Base-by-base conservation (phyloP, 92 coral and sea anemone genomes). In the Zoanthus gigantus region DNA sequence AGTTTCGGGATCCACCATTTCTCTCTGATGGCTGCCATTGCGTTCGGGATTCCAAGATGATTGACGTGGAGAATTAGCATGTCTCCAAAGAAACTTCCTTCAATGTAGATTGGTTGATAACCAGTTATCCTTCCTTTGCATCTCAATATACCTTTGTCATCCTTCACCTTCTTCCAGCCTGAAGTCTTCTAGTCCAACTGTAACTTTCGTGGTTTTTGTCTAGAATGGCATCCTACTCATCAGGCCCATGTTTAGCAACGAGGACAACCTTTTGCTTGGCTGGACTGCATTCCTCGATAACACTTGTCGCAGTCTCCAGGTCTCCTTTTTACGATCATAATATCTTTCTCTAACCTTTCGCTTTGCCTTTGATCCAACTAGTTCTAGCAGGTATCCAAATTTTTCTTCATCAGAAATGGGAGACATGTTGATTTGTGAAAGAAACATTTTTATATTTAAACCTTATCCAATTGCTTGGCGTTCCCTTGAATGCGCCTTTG, bases 391-490 rank as follows among this genome's bases (percentile, higher is more conserved):
- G 23, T 23, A 23, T 23, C 23, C 23, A 23, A 23, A 23, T 23
- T 23, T 23, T 23, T 23, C 23, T 23, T 23, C 23, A 23, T 23
- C 23, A 23, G 23, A 23, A 23, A 23, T 23, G 23, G 23, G 23
- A 23, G 23, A 23, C 23, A 23, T 23, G 12, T 52, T 52, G 12
- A 13, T 7, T 52, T 52, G 12, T 3, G 16, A 9, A 14, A 53
- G 11, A 7, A 53, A 53, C 6, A 14, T 9, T 2, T 91, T 87
- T 91, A 77, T 91, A 81, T 56, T 91, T 82, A 78, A 91, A 91
- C 83, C 94, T 80, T 17, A 68, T 77, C 91, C 91, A 83, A 88
- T 84, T 92, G n/a, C 80, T 71, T 47, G 92, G 52, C 46, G 89
- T 92, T 73, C 90, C 92, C 4, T 84, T 74, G 77, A 89, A 88